These are phyloP conservation scores for Heliconius aoede DNA, from an alignment of 2,888 invertebrate species.

Conservation along the genomic window DNA sequence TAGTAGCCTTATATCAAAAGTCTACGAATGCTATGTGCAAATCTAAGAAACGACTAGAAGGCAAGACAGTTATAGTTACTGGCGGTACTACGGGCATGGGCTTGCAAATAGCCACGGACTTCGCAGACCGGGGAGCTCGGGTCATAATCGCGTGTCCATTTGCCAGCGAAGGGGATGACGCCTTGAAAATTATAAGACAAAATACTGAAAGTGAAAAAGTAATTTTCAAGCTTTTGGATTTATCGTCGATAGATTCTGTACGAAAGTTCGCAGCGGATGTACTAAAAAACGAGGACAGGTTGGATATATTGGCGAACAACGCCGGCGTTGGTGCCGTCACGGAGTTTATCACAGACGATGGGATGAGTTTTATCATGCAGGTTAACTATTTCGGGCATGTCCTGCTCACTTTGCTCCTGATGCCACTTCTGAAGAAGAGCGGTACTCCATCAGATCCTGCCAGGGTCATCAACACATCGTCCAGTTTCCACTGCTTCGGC, in stretches of 20 bases:
- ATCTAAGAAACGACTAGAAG: conserved; percentile 55
- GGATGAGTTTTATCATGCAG: conserved; percentile 92
- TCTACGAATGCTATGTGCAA: conserved; percentile 60
- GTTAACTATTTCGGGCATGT: conserved; percentile 97
- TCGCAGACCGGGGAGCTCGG: conserved; percentile 69
- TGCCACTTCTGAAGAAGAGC: conserved; percentile 87
- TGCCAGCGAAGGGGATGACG: conserved; percentile 63
- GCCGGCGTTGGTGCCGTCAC: conserved; percentile 89
- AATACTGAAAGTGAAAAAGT: conserved; percentile 87
- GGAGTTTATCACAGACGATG: conserved; percentile 86
- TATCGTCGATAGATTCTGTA: conserved; percentile 89
- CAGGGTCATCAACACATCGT: conserved; percentile 89
- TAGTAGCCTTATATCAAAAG: conserved; percentile 68
- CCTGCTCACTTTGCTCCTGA: conserved; percentile 92
- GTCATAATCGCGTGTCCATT: conserved; percentile 75
- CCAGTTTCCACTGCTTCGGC: conserved; percentile 86
- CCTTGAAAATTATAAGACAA: conserved; percentile 85
- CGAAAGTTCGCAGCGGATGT: conserved; percentile 91
- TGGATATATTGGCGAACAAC: conserved; percentile 93
- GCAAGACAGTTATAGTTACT: conserved; percentile 67
- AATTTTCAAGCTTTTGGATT: conserved; percentile 87
- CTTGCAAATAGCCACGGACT: conserved; percentile 66
- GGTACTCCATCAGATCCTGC: conserved; percentile 81
- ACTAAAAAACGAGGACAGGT: conserved; percentile 85
- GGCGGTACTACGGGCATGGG: conserved; percentile 76